These are phyloP conservation scores for Acronicta aceris DNA, from an alignment of 2,888 invertebrate genomes.

Conservation along the genomic window DNA sequence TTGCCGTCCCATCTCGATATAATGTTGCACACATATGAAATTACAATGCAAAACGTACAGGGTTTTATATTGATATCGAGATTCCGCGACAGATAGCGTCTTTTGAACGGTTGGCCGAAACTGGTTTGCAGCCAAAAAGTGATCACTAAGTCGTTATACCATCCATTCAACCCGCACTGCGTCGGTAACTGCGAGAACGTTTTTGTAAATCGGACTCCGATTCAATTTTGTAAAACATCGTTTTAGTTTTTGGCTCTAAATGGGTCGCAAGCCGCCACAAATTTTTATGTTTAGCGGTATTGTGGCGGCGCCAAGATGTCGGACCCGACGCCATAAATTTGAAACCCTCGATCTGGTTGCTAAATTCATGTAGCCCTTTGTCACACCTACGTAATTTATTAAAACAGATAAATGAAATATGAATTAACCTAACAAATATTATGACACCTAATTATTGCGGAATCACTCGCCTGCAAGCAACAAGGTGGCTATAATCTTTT, in stretches of 20 bases:
- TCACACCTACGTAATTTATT: conserved; percentile 49
- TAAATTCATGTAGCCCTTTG: conserved; percentile 48
- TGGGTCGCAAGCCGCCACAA: conserved; percentile 45
- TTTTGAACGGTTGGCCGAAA: conserved; percentile 68
- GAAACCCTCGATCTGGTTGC: conserved; percentile 41
- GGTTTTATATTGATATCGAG: conserved; percentile 70
- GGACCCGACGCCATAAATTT: conserved; percentile 44
- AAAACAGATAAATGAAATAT: conserved; percentile 40
- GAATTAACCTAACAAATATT: conserved; percentile 38
- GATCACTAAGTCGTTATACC: conserved; percentile 66
- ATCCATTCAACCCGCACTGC: conserved; percentile 69
- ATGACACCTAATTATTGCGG: conserved; percentile 10
- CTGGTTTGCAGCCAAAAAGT: conserved; percentile 70
- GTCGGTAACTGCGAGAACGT: conserved; percentile 62
- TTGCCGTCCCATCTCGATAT: conserved; percentile 54
- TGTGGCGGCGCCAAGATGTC: conserved; percentile 57
- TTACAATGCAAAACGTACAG: conserved; percentile 66
- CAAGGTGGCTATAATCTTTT: too few relatives aligned
- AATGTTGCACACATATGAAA: conserved; percentile 61
- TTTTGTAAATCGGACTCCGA: conserved; percentile 60
- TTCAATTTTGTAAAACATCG: conserved; percentile 62
- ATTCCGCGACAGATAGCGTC: conserved; percentile 69
- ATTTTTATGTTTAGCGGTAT: conserved; percentile 44
- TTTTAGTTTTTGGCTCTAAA: conserved; percentile 64
- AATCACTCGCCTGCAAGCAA: conserved; percentile 11